phyloP scores from a whole-genome alignment of 2,113 vertebrate genomes.

The Clinocottus analis region DNA sequence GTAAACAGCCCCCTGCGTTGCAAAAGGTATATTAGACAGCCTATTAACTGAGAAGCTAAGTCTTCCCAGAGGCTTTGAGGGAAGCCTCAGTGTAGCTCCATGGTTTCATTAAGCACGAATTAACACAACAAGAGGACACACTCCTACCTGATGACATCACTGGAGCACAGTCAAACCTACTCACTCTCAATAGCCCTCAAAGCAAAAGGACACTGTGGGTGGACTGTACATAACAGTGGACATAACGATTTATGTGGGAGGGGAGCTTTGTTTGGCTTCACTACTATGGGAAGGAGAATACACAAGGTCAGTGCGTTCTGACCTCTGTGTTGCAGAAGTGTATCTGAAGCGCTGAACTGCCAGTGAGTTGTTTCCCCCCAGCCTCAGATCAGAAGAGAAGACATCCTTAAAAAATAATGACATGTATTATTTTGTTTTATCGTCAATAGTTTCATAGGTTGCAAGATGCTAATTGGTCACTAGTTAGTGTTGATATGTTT shows the following conservation, averaged over 20 bases:
- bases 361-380: constrained; percentile 42
- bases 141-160: constrained; percentile 38
- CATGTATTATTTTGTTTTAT: background rate
- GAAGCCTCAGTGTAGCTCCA: constrained; percentile 40
- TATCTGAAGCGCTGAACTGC: constrained; percentile 73
- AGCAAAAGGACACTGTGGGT: background rate
- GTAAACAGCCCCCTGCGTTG: constrained; percentile 15
- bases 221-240: background rate
- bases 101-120: constrained; percentile 50
- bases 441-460: background rate
- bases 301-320: constrained; percentile 40
- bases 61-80: constrained; percentile 36
- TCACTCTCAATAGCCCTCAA: constrained; percentile 23
- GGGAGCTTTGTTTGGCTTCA: constrained; percentile 14
- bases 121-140: constrained; percentile 44
- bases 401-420: constrained; percentile 27
- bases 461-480: background rate
- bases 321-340: constrained; percentile 83
- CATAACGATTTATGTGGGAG: constrained; percentile 1
- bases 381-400: constrained; percentile 7
- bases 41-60: constrained; percentile 38
- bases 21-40: constrained; percentile 23
- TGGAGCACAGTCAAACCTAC: constrained; percentile 31
- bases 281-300: background rate
- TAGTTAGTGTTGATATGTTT: background rate